Evolutionary conservation across 2,888 invertebrate species (phyloP).

Genomic region (Notodonta dromedarius): DNA sequence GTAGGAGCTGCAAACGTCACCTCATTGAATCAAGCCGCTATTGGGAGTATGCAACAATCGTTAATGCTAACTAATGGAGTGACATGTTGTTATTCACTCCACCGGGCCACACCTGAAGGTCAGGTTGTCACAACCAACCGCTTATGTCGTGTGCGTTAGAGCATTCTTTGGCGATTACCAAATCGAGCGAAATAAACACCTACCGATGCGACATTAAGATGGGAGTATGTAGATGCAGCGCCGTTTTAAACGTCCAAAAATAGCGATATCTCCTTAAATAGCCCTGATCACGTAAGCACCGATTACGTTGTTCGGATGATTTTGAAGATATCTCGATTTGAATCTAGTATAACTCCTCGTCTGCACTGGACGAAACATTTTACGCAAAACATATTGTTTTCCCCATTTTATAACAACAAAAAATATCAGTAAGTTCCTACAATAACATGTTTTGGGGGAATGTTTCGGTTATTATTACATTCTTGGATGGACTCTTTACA

Average conservation of each 20-base stretch:
- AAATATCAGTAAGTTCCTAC: no score
- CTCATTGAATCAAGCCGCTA: constrained; percentile 31
- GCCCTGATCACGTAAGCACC: constrained; percentile 13
- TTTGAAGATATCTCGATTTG: constrained; percentile 14
- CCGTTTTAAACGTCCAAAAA: constrained; percentile 15
- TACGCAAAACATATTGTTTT: no score
- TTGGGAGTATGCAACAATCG: constrained; percentile 29
- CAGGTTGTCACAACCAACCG: constrained; percentile 49
- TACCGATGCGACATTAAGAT: constrained; percentile 18
- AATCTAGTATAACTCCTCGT: constrained; percentile 9
- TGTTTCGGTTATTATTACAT: no score
- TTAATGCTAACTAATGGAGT: constrained; percentile 24
- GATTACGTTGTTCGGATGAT: constrained; percentile 19
- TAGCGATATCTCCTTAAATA: constrained; percentile 18
- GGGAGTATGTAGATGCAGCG: constrained; percentile 7
- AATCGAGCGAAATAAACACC: constrained; percentile 39
- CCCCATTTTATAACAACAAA: no score
- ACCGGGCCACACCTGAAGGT: constrained; percentile 58
- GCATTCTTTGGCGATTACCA: constrained; percentile 64
- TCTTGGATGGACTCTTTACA: no score
- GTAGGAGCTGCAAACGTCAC: constrained; percentile 13
- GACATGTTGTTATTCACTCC: constrained; percentile 41
- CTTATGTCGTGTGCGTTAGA: constrained; percentile 52
- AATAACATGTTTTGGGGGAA: no score
- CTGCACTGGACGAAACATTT: no score